Conservation (phyloP, 92 coral and sea anemone genomes). For the Actinernus sp. region DNA sequence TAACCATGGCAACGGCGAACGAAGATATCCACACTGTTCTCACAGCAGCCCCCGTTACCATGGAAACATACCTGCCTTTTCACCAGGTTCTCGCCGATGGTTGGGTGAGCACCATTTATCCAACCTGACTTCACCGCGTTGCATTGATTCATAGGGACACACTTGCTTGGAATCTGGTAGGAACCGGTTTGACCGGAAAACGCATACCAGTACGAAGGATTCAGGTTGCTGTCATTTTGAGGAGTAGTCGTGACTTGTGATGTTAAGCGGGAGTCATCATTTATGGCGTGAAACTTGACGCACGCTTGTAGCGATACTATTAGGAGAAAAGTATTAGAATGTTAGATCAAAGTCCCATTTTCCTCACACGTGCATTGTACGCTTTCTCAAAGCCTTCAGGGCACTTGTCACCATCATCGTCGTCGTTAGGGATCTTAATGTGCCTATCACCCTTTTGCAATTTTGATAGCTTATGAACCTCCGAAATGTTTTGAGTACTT, state of each 20-base stretch:
- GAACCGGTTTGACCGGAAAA: neutral
- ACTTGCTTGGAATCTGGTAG: neutral
- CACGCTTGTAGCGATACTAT: neutral
- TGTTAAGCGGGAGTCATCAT: neutral
- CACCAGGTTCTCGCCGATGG: neutral
- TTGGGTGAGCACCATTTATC: neutral
- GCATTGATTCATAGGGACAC: neutral
- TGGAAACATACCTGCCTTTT: neutral
- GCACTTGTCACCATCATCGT: too few species aligned
- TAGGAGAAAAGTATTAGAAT: too few species aligned
- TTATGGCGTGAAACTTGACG: neutral
- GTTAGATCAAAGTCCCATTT: too few species aligned
- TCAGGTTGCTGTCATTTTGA: neutral
- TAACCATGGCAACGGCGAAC: neutral
- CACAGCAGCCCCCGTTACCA: neutral
- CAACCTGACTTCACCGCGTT: neutral
- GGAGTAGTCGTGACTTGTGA: neutral
- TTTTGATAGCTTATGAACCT: too few species aligned
- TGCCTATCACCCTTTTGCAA: too few species aligned
- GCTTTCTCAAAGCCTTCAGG: too few species aligned
- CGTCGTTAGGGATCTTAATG: too few species aligned
- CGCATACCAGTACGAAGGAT: neutral
- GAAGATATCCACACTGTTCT: neutral
- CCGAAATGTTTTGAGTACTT: too few species aligned
- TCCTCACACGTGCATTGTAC: too few species aligned